Conservation (phyloP, 23 tunicate species). For the Clavelina lepadiformis region DNA sequence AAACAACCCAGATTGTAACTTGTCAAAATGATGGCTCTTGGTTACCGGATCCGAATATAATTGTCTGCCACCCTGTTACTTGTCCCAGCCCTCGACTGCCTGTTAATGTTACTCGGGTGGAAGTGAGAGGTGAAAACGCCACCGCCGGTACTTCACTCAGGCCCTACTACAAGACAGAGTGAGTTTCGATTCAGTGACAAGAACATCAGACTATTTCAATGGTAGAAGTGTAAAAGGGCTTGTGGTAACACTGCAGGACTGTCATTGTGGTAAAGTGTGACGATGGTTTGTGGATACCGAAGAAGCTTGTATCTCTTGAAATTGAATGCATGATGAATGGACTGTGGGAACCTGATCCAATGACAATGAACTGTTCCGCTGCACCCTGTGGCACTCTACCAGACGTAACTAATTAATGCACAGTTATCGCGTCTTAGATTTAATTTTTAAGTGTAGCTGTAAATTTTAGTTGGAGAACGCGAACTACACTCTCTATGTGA, state of each 20-base stretch:
- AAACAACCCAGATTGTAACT: not conserved
- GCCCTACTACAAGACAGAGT: not conserved
- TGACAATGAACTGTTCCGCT: not conserved
- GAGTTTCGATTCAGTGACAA: not conserved
- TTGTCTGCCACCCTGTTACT: slow-evolving; percentile 43
- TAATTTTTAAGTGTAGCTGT: not conserved
- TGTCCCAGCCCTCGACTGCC: slow-evolving; percentile 17
- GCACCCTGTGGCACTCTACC: not conserved
- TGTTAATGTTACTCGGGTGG: not conserved
- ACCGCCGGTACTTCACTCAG: not conserved
- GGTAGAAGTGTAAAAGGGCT: not conserved
- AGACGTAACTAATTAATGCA: no score
- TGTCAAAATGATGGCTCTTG: slow-evolving; percentile 17
- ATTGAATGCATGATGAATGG: no score
- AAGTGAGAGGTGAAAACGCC: not conserved
- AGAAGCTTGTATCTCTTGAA: not conserved
- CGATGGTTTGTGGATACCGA: slow-evolving; percentile 26
- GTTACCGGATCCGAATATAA: slow-evolving; percentile 14
- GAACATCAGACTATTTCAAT: not conserved
- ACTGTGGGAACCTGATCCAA: no score
- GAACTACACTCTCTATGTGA: slow-evolving; percentile 17
- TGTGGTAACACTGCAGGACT: slow-evolving; percentile 8
- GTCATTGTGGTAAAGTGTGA: slow-evolving; percentile 13
- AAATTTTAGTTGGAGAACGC: slow-evolving; percentile 17
- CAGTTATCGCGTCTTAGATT: no score